phyloP scores from a whole-genome alignment of 2,113 vertebrate genomes.

The Tragelaphus strepsiceros region DNA sequence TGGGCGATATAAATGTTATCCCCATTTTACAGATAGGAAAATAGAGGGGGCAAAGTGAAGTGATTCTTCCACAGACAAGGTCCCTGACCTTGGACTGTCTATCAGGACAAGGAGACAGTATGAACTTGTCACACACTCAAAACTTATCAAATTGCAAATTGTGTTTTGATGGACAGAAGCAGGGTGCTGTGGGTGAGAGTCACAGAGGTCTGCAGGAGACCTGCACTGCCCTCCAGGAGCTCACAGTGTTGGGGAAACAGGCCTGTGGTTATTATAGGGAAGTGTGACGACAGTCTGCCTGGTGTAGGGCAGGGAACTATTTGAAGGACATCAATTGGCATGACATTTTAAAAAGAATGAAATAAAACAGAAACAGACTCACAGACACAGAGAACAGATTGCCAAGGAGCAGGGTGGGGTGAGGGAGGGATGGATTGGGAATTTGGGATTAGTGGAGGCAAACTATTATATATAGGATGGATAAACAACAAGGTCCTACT shows the following conservation, averaged over 20 bases:
- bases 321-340: not conserved
- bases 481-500: not conserved
- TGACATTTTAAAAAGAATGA: not conserved
- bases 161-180: not conserved
- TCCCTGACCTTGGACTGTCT: not conserved
- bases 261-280: not conserved
- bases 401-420: not conserved
- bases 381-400: not conserved
- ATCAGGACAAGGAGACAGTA: not conserved
- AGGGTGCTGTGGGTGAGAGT: not conserved
- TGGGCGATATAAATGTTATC: not conserved
- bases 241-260: not conserved
- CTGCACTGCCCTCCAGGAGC: not conserved
- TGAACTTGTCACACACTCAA: not conserved
- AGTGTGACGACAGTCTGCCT: not conserved
- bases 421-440: not conserved
- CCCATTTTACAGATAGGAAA: not conserved
- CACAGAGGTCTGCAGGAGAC: not conserved
- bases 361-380: not conserved
- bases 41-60: not conserved
- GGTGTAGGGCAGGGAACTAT: not conserved
- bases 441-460: not conserved
- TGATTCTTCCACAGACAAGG: not conserved
- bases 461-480: not conserved
- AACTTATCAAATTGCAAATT: not conserved